Evolutionary conservation across 2,797 vertebrate species (phyloP).

Genomic region (Melanotaenia nigrans): DNA sequence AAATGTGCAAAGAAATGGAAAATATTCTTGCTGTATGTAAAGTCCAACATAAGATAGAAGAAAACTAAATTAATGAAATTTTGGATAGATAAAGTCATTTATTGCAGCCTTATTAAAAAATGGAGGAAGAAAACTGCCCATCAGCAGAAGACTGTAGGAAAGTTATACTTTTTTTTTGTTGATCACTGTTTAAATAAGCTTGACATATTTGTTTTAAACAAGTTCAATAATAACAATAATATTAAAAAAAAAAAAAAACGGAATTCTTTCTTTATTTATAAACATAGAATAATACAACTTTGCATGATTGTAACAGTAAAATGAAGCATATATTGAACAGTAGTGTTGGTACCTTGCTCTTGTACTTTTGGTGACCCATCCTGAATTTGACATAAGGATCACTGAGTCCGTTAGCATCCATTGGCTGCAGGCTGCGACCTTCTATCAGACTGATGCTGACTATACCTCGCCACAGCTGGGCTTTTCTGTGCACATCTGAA

Average conservation of each 20-base stretch:
- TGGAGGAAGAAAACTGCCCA: neutral
- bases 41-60: neutral
- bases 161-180: neutral
- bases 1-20: neutral
- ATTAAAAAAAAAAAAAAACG: neutral
- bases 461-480: conserved; percentile 96
- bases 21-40: neutral
- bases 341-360: conserved; percentile 89
- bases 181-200: neutral
- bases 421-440: conserved; percentile 90
- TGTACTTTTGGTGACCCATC: conserved; percentile 96
- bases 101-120: neutral
- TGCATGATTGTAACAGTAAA: neutral
- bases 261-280: neutral
- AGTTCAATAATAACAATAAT: neutral
- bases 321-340: neutral
- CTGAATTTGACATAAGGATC: conserved; percentile 97
- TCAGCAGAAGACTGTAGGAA: neutral
- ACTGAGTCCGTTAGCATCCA: conserved; percentile 93
- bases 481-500: conserved; percentile 92
- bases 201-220: neutral
- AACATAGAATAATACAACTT: neutral
- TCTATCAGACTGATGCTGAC: conserved; percentile 96
- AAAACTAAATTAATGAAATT: neutral
- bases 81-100: neutral